A percentile compares a stretch with the other conserved stretches of the same genome.
phyloP scores from a whole-genome alignment of 1,140 invertebrate species.

The Magallana gigas region DNA sequence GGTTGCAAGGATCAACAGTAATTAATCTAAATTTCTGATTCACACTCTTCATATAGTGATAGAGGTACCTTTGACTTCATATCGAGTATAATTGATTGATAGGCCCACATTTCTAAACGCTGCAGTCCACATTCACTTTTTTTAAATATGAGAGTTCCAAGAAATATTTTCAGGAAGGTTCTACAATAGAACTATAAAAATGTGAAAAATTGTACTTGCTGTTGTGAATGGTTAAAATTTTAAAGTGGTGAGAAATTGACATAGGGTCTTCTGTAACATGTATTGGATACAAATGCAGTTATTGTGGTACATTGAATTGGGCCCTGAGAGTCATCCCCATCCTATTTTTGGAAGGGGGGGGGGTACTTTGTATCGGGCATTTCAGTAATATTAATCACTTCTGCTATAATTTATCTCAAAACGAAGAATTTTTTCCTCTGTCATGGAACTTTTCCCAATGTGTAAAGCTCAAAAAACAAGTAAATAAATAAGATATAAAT shows the following conservation, averaged over 20 bases:
- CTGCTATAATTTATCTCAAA: too few relatives aligned
- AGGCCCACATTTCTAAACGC: too few relatives aligned
- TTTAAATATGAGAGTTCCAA: background rate
- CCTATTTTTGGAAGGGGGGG: background rate
- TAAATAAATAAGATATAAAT: background rate
- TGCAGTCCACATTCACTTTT: too few relatives aligned
- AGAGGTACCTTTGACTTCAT: conserved; percentile 10
- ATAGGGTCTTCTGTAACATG: conserved; percentile 9
- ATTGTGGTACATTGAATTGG: background rate
- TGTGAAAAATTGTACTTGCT: background rate
- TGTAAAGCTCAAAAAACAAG: background rate
- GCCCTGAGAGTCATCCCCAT: background rate
- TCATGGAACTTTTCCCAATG: background rate
- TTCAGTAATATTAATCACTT: background rate
- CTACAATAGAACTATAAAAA: background rate
- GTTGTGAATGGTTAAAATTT: conserved; percentile 11
- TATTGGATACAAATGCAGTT: conserved; percentile 5
- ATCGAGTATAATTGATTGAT: background rate
- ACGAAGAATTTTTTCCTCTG: background rate
- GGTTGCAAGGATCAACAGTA: too few relatives aligned
- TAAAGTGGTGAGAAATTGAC: conserved; percentile 4
- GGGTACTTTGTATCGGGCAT: background rate
- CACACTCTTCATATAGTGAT: background rate
- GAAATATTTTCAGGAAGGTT: conserved; percentile 11
- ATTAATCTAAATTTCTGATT: background rate